Evolutionary conservation across 2,888 invertebrate species (phyloP).

Genomic region (Agonum fuliginosum): DNA sequence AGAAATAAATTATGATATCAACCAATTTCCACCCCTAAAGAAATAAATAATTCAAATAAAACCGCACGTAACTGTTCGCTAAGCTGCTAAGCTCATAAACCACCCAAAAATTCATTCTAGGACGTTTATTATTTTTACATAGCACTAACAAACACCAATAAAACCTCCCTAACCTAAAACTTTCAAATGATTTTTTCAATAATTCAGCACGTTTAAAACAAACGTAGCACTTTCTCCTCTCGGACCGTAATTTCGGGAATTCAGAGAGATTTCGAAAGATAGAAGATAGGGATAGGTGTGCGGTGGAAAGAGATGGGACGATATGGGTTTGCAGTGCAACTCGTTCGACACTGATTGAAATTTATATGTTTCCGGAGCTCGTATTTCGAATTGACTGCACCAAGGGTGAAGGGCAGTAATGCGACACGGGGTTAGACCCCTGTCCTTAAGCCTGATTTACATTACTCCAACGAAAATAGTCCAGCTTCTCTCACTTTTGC

Average conservation of each 20-base stretch:
- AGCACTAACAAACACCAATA: constrained; percentile 4
- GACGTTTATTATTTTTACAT: constrained; percentile 18
- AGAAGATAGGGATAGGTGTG: background rate
- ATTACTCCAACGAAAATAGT: background rate
- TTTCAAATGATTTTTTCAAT: constrained; percentile 46
- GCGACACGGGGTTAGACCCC: constrained; percentile 48
- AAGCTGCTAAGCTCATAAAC: background rate
- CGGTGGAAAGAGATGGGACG: constrained; percentile 13
- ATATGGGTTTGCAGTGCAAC: constrained; percentile 64
- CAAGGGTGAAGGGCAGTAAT: constrained; percentile 59
- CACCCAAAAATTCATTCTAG: background rate
- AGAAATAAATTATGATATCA: constrained; percentile 28
- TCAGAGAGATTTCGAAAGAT: background rate
- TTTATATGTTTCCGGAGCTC: constrained; percentile 68
- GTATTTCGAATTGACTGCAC: constrained; percentile 67
- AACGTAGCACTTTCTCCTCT: background rate
- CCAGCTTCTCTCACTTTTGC: background rate
- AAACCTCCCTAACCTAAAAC: constrained; percentile 17
- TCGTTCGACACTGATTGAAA: constrained; percentile 69
- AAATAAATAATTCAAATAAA: constrained; percentile 29
- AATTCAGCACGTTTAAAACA: constrained; percentile 6
- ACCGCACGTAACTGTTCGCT: background rate
- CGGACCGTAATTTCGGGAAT: background rate
- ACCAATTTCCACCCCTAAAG: constrained; percentile 1
- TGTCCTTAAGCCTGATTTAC: constrained; percentile 14